Evolutionary conservation across 2,797 vertebrate genomes (phyloP), one percentile per base, ranked within the genome.

Genomic region (Diplodus sargus): DNA sequence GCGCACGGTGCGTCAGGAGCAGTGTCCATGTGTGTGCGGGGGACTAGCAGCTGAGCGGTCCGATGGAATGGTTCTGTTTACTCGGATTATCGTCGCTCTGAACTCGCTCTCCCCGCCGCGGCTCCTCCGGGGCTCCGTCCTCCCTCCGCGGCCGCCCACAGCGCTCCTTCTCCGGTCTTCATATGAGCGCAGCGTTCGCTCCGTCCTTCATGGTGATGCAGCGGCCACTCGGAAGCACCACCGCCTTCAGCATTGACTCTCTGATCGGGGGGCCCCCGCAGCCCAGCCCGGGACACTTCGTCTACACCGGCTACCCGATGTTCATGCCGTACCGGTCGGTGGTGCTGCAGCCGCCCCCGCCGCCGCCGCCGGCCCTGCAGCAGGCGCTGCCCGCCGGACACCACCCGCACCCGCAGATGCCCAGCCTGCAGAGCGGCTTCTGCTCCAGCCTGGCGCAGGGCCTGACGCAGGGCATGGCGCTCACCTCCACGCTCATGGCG

Each of bases 241-340:
- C 97, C 88, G 97, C 97, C 92, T 99, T 99, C 95, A 98, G 97
- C 95, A 98, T 99, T 81, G 97, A 99, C 96, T 98, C 97, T 57
- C 95, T 98, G 85, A 99, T 98, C 94, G 97, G 97, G 82, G 97
- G 95, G 87, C 96, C 97, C 43, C 96, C 97, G 67, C 97, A 96
- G 91, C 96, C 97, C 87, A 96, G 96, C 84, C 96, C 97, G 85
- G 97, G 97, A 74, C 97, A 96, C 91, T 97, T 98, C 88, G 96
- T 98, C 68, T 98, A 98, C 94, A 97, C 97, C 34, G 97, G 97
- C 62, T 99, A 98, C 92, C 97, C 97, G 57, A 98, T 98, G 97
- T 98, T 98, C 91, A 97, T 99, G 97, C 97, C 97, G 63, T 99
- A 98, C 93, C 93, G 97, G 66, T 97, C 97, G 42, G 96, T 99